Evolutionary conservation across 2,888 invertebrate species (phyloP), one percentile per base, ranked within the genome.

Genomic region (Embidobia sp.): DNA sequence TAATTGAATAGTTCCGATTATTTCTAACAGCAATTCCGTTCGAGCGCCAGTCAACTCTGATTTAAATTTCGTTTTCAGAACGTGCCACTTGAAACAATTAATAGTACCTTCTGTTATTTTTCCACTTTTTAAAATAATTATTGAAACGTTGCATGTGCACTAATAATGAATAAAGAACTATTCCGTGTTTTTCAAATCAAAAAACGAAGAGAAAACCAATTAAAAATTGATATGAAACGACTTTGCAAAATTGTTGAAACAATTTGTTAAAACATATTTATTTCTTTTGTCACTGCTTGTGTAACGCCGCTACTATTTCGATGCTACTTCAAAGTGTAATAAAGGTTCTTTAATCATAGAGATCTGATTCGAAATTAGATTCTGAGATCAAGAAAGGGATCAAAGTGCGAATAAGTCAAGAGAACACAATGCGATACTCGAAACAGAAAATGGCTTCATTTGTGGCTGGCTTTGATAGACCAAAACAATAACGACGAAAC

Each of bases 401-500:
- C 6, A 29, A n/a, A 8, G 22, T 22, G 3, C 6, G 22, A 22
- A 22, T 22, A 22, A 22, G 6, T 22, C 6, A 22, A 22, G 22
- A 22, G 22, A 22, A 22, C 22, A 22, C 6, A 6, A 22, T 22
- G 6, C 22, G 22, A 6, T 6, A 15, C 7, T 7, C 35, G 10
- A 19, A 2, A 10, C 15, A 19, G 31, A 40, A 40, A 49, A 29
- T 49, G 29, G 40, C 2, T 40, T 35, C 6, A 42, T 51, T 64
- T 51, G 22, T 5, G 19, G 31, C 7, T 4, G 7, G 6, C 35
- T 63, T 63, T 63, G 42, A 42, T 13, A 33, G 33, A 8, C 33
- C n/a, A 13, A 61, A 63, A 51, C 13, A 48, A 18, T 42, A 35
- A 13, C 31, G 48, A 37, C 42, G 31, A 44, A 66, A 53, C 51